Base-by-base conservation (phyloP, 2,888 invertebrate genomes). In the Marronus borbonicus region DNA sequence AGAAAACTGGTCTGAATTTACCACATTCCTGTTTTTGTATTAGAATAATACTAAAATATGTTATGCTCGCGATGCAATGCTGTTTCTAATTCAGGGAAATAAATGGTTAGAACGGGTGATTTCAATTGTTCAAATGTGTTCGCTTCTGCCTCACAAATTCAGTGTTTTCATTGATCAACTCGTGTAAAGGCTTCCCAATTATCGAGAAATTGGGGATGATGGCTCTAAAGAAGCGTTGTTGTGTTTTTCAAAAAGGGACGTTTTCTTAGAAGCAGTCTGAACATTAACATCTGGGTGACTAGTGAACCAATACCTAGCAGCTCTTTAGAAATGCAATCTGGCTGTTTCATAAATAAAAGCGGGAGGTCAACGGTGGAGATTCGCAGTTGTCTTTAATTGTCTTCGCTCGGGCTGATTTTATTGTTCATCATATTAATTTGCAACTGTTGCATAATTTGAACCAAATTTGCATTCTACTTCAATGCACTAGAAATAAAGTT, bases 11-110 rank as follows among this genome's bases (percentile, higher is more conserved):
- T n/a, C 65, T 58, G 10, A 78, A 55, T 4, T 17, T 62, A 5
- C 28, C 36, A 65, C 65, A 49, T 39, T 58, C 49, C 20, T 86
- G 84, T 69, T 79, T 81, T 79, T 87, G 87, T 58, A 87, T 20
- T 24, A 87, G 78, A 8, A 87, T 83, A 0, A 84, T 83, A 0
- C 86, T 86, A 78, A 83, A 86, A 1, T 86, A 86, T 1, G 79
- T 10, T 0, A 81, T 70, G 77, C 85, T 85, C 1, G 85, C 85
- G 85, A 70, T 88, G 87, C 49, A 86, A 76, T 76, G 87, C 85
- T 3, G 86, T 87, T 66, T 84, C 83, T 17, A 64, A 10, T 31
- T 17, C 31, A 62, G 77, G 69, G 5, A 60, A 76, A 60, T 60
- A 76, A 14, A 64, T 64, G 5, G 20, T 58, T 17, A 68, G n/a